These are phyloP conservation scores for Gadopsis marmoratus DNA, from an alignment of 2,797 vertebrate genomes.

Conservation along the genomic window DNA sequence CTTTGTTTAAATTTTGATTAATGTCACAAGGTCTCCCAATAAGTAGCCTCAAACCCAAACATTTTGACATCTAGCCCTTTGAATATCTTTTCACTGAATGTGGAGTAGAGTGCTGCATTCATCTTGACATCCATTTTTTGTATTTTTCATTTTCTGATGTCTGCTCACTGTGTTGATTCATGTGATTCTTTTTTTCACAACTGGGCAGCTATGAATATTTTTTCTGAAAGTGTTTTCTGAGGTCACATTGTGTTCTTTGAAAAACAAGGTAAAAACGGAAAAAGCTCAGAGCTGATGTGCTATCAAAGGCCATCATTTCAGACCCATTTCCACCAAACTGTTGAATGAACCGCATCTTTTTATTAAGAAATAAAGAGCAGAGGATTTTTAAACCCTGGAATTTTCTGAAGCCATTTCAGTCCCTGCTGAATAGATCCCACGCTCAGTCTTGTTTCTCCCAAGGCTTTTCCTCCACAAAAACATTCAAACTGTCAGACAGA, in stretches of 20 bases:
- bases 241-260: conserved; percentile 34
- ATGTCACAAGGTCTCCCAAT: background rate
- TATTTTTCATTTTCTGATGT: conserved; percentile 36
- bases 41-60: conserved; percentile 17
- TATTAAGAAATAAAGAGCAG: conserved; percentile 18
- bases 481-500: conserved; percentile 30
- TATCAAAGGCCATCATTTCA: conserved; percentile 36
- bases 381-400: conserved; percentile 29
- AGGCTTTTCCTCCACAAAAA: conserved; percentile 18
- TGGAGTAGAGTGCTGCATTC: conserved; percentile 3
- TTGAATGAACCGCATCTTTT: conserved; percentile 11
- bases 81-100: background rate
- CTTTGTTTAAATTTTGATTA: conserved; percentile 6
- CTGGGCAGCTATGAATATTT: conserved; percentile 27
- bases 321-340: background rate
- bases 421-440: conserved; percentile 54
- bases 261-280: conserved; percentile 46
- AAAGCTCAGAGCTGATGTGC: conserved; percentile 5
- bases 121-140: conserved; percentile 24
- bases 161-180: conserved; percentile 11
- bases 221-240: conserved; percentile 8
- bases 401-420: conserved; percentile 45
- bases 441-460: conserved; percentile 20
- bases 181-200: conserved; percentile 30
- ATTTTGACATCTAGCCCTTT: conserved; percentile 2